These are phyloP conservation scores for Pontoporia blainvillei DNA, from an alignment of 2,113 vertebrate genomes.

Conservation along the genomic window DNA sequence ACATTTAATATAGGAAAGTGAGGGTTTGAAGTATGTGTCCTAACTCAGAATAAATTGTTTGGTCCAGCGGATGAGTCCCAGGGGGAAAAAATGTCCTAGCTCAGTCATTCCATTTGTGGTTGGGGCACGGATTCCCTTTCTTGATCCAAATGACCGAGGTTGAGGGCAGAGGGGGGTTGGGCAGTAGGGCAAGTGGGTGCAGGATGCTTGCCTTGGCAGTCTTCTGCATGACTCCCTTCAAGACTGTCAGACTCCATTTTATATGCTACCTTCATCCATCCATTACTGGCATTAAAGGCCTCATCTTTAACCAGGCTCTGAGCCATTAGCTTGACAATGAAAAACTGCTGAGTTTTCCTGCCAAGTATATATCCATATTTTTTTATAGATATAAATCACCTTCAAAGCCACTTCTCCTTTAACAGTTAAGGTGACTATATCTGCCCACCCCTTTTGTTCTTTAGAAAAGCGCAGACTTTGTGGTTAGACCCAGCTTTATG, in stretches of 20 bases:
- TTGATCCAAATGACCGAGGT: not conserved
- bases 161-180: not conserved
- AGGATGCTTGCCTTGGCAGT: not conserved
- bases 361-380: not conserved
- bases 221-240: not conserved
- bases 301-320: not conserved
- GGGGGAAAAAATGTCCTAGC: not conserved
- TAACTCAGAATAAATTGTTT: conserved; percentile 56
- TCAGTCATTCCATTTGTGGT: conserved; percentile 34
- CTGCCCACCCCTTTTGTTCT: not conserved
- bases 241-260: not conserved
- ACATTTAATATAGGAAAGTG: conserved; percentile 43
- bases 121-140: conserved; percentile 15
- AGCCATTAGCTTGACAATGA: conserved; percentile 32
- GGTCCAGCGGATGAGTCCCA: not conserved
- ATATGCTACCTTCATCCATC: not conserved
- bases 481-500: not conserved
- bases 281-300: not conserved
- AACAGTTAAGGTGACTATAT: not conserved
- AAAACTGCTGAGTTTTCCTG: not conserved
- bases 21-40: conserved; percentile 28
- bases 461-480: conserved; percentile 12
- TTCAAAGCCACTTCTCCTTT: conserved; percentile 6
- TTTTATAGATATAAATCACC: conserved; percentile 8
- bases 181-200: not conserved